Percentiles rank a stretch among this genome's conserved stretches.
phyloP scores from a whole-genome alignment of 2,113 vertebrate genomes.

The Zingel zingel region DNA sequence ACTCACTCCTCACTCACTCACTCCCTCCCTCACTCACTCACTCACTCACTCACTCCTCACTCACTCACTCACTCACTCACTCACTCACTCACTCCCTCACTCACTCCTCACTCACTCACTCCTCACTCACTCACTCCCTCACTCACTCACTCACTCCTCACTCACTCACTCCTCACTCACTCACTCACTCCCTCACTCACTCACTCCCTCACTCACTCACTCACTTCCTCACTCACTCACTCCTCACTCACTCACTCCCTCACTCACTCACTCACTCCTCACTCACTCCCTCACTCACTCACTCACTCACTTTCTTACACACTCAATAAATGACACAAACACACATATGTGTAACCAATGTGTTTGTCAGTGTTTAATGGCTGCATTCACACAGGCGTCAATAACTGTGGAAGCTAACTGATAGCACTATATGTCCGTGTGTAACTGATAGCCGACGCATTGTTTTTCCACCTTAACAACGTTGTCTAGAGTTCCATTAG shows the following conservation, averaged over 20 bases:
- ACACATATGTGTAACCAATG: not conserved
- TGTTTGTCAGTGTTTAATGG: slow-evolving; percentile 23
- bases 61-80: too few relatives aligned
- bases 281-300: too few relatives aligned
- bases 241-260: too few relatives aligned
- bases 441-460: slow-evolving; percentile 32
- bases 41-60: not conserved
- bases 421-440: slow-evolving; percentile 20
- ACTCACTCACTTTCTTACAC: not conserved
- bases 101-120: not conserved
- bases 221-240: not conserved
- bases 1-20: too few relatives aligned
- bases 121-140: too few relatives aligned
- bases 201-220: not conserved
- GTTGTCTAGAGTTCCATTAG: too few relatives aligned
- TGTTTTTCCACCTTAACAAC: not conserved
- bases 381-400: not conserved
- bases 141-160: too few relatives aligned
- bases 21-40: too few relatives aligned
- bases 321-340: not conserved
- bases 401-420: slow-evolving; percentile 2
- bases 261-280: not conserved
- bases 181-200: too few relatives aligned
- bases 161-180: not conserved
- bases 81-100: not conserved